Conservation (phyloP, 2,113 vertebrate genomes). For the Cyprinodon variegatus region DNA sequence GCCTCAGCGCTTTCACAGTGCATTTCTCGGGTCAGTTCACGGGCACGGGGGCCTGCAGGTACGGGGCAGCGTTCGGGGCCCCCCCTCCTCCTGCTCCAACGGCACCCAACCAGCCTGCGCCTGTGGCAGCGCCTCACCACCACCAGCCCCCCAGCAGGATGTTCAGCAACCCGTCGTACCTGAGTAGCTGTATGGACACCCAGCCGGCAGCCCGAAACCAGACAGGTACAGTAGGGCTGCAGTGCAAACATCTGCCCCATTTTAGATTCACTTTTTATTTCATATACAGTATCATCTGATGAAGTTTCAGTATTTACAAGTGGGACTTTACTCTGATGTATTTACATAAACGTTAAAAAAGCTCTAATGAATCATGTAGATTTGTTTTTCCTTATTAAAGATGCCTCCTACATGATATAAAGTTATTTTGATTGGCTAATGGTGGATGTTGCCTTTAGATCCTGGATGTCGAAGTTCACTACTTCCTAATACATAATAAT, state of each 20-base stretch:
- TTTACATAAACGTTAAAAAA: background rate
- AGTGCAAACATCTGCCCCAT: background rate
- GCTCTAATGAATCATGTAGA: background rate
- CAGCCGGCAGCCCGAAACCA: conserved; percentile 89
- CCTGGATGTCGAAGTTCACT: background rate
- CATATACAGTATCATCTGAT: background rate
- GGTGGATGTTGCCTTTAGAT: background rate
- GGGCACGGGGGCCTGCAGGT: conserved; percentile 94
- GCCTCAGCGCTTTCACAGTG: conserved; percentile 94
- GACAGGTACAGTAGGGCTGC: conserved; percentile 77
- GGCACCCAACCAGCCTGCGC: conserved; percentile 45
- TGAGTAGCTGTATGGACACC: conserved; percentile 93
- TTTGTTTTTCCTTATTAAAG: background rate
- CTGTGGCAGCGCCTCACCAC: conserved; percentile 66
- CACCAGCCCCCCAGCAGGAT: conserved; percentile 84
- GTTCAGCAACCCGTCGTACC: conserved; percentile 92
- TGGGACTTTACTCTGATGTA: background rate
- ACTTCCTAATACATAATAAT: background rate
- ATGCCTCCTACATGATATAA: too few species aligned
- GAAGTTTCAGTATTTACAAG: background rate
- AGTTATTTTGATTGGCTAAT: background rate
- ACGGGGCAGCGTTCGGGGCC: conserved; percentile 90
- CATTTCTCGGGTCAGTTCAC: conserved; percentile 98
- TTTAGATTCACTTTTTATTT: background rate
- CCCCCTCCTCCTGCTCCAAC: conserved; percentile 59